Conservation (phyloP, 1,140 invertebrate species). For the Laupala kohalensis region DNA sequence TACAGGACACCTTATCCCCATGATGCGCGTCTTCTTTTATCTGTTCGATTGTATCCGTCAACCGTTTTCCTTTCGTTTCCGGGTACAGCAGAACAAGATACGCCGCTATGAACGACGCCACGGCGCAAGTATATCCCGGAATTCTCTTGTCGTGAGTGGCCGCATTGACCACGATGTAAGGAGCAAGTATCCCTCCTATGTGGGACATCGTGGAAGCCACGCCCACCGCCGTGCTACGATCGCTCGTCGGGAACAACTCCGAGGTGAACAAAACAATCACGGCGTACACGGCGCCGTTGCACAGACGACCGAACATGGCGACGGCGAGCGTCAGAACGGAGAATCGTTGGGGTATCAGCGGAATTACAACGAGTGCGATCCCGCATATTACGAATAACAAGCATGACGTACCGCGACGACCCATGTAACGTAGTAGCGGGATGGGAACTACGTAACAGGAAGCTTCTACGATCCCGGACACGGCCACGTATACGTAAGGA, state of each 20-base stretch:
- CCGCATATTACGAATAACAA: slow-evolving; percentile 31
- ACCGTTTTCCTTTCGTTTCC: too few relatives aligned
- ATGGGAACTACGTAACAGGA: slow-evolving; percentile 35
- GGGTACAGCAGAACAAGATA: too few relatives aligned
- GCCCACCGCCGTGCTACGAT: slow-evolving; percentile 47
- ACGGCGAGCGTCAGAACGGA: slow-evolving; percentile 20
- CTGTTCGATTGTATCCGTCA: too few relatives aligned
- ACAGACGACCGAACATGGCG: slow-evolving; percentile 43
- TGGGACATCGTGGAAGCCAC: slow-evolving; percentile 42
- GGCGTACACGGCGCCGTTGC: slow-evolving; percentile 44
- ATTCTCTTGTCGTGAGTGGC: too few relatives aligned
- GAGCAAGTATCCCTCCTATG: slow-evolving; percentile 44
- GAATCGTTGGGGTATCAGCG: slow-evolving; percentile 24
- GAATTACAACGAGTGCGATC: slow-evolving; percentile 28
- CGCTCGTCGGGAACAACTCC: slow-evolving; percentile 29
- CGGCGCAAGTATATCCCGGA: too few relatives aligned
- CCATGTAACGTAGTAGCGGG: slow-evolving; percentile 29
- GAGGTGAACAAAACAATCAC: slow-evolving; percentile 45
- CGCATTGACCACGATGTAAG: slow-evolving; percentile 43
- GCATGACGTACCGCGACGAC: slow-evolving; percentile 28
- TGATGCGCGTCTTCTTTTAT: too few relatives aligned
- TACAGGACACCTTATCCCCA: too few relatives aligned
- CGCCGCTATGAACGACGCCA: too few relatives aligned
- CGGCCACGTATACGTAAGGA: slow-evolving; percentile 32
- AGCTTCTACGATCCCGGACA: slow-evolving; percentile 35